phyloP scores from a whole-genome alignment of 2,888 invertebrate genomes.

The Cataglyphis albicans region DNA sequence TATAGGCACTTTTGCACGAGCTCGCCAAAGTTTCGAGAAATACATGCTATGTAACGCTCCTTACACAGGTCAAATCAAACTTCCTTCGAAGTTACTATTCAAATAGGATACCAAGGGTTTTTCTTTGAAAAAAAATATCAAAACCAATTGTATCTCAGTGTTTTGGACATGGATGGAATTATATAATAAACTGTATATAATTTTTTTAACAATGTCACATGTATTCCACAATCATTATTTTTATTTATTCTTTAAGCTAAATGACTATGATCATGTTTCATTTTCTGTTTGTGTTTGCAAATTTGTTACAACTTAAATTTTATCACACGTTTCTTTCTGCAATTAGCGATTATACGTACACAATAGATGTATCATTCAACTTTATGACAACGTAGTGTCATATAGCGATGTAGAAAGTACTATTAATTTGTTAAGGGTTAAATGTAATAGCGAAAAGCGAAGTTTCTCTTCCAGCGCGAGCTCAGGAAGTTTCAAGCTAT shows the following conservation, averaged over 20 bases:
- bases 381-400: neutral
- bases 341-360: neutral
- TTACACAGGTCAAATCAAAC: slow-evolving; percentile 52
- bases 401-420: slow-evolving; percentile 3
- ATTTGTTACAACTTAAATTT: neutral
- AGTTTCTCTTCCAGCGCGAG: slow-evolving; percentile 15
- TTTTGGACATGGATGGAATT: neutral
- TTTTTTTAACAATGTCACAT: neutral
- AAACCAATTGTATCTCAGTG: neutral
- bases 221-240: neutral
- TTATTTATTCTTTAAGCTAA: neutral
- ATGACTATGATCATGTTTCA: too few species aligned
- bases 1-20: slow-evolving; percentile 58
- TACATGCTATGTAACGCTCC: slow-evolving; percentile 45
- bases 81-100: slow-evolving; percentile 54
- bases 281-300: neutral
- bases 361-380: neutral
- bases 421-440: slow-evolving; percentile 45
- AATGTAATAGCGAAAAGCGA: slow-evolving; percentile 49
- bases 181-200: neutral
- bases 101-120: slow-evolving; percentile 44
- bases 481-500: slow-evolving; percentile 50
- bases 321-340: neutral
- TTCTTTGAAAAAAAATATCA: neutral
- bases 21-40: slow-evolving; percentile 62